A percentile compares a stretch with the other conserved stretches of the same genome.
Conservation (phyloP, 2,888 invertebrate genomes). For the Salticus scenicus region DNA sequence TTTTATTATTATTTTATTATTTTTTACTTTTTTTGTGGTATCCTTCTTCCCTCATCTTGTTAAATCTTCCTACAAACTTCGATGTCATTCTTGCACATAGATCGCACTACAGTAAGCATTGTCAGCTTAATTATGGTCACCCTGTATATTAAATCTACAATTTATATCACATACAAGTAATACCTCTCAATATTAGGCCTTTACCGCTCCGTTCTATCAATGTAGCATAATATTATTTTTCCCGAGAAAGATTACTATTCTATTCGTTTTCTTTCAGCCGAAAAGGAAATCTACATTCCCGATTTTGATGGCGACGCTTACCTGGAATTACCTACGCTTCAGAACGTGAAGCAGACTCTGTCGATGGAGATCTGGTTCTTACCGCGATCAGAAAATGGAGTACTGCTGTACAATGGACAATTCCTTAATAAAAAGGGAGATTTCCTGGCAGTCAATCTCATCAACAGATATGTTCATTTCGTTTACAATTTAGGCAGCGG, state of each 20-base stretch:
- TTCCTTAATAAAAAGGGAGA: slow-evolving; percentile 88
- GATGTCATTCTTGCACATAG: too few species aligned
- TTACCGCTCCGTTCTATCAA: too few species aligned
- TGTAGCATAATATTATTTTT: too few species aligned
- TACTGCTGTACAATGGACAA: slow-evolving; percentile 90
- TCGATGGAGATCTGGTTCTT: slow-evolving; percentile 88
- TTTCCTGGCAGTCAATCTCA: slow-evolving; percentile 87
- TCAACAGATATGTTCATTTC: slow-evolving; percentile 81
- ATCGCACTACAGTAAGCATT: too few species aligned
- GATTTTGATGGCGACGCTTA: slow-evolving; percentile 87
- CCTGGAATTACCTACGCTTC: slow-evolving; percentile 84
- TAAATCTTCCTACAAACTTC: too few species aligned
- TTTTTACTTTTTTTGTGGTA: too few species aligned
- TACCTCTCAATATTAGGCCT: too few species aligned
- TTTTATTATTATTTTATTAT: too few species aligned
- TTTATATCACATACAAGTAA: background rate
- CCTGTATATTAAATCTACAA: background rate
- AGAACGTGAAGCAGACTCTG: slow-evolving; percentile 77
- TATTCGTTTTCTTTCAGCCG: slow-evolving; percentile 25
- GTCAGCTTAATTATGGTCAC: background rate
- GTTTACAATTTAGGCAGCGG: slow-evolving; percentile 77
- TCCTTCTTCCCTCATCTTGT: too few species aligned
- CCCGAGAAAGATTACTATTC: background rate
- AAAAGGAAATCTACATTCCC: slow-evolving; percentile 79
- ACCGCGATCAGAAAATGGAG: slow-evolving; percentile 86